phyloP scores from a whole-genome alignment of 2,888 invertebrate species.

The Odontothrips loti region DNA sequence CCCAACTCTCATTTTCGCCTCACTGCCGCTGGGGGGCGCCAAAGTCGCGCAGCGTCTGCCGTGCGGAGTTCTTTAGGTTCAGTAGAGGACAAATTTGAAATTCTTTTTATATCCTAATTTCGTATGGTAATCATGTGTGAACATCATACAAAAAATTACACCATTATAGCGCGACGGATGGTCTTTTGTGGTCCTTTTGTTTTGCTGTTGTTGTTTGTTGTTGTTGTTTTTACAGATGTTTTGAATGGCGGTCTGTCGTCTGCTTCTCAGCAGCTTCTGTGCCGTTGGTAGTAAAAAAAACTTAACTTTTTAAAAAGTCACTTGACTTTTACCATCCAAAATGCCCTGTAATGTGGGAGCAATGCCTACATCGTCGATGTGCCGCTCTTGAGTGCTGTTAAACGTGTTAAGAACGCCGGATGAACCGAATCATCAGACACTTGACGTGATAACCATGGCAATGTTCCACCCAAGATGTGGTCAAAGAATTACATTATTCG shows the following conservation, averaged over 20 bases:
- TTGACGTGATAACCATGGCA: slow-evolving; percentile 39
- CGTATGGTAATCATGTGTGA: too few species aligned
- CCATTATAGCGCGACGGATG: too few species aligned
- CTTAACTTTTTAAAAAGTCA: not conserved
- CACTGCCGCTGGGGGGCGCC: too few species aligned
- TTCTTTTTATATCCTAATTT: too few species aligned
- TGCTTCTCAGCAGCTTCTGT: not conserved
- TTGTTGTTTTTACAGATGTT: slow-evolving; percentile 8
- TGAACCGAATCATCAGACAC: not conserved
- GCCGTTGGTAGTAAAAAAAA: slow-evolving; percentile 33
- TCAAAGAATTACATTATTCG: slow-evolving; percentile 74
- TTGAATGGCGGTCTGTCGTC: slow-evolving; percentile 30
- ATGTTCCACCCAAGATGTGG: slow-evolving; percentile 77
- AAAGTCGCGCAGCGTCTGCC: too few species aligned
- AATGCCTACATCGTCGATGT: not conserved
- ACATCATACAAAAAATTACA: too few species aligned
- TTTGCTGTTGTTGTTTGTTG: slow-evolving; percentile 35
- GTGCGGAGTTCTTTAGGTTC: too few species aligned
- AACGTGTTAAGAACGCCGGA: not conserved
- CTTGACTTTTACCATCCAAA: not conserved
- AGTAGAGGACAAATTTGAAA: too few species aligned
- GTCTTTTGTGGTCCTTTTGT: too few species aligned
- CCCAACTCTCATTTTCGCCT: too few species aligned
- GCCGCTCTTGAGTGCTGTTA: not conserved
- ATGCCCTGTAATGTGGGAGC: not conserved